Percentiles rank a stretch among this genome's conserved stretches.
These are phyloP conservation scores for Mareca strepera DNA, from an alignment of 2,797 vertebrate species.

Conservation along the genomic window DNA sequence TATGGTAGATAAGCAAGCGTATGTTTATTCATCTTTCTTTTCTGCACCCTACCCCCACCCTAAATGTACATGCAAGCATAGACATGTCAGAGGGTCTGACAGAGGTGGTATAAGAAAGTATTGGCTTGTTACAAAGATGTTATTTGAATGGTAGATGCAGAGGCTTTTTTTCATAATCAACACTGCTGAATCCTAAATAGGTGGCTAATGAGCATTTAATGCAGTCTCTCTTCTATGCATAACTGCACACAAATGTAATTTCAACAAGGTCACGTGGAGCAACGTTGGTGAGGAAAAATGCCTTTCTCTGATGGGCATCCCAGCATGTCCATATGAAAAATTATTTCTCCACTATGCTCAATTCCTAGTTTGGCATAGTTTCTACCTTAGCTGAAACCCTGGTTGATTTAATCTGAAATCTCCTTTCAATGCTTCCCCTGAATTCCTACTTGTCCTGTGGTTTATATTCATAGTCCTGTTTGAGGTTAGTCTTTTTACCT, in stretches of 20 bases:
- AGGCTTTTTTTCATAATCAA: background rate
- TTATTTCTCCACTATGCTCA: background rate
- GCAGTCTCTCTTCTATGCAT: background rate
- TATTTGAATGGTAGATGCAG: background rate
- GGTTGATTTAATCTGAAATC: background rate
- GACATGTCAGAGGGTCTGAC: background rate
- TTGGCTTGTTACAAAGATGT: background rate
- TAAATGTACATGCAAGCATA: background rate
- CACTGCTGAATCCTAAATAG: background rate
- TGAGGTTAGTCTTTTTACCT: background rate
- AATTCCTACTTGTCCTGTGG: background rate
- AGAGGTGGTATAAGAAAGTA: background rate
- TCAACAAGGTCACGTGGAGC: background rate
- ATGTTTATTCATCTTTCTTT: background rate
- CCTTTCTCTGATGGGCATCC: background rate
- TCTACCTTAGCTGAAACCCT: background rate
- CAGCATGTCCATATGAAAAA: background rate
- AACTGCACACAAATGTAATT: background rate
- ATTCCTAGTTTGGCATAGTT: background rate
- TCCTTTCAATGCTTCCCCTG: background rate
- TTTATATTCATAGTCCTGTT: background rate
- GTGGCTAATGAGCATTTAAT: background rate
- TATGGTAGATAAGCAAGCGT: rapidly evolving
- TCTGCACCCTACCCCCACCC: background rate
- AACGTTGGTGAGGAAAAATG: background rate